Conservation (phyloP, 2,113 vertebrate species). For the Mionectes macconnelli region DNA sequence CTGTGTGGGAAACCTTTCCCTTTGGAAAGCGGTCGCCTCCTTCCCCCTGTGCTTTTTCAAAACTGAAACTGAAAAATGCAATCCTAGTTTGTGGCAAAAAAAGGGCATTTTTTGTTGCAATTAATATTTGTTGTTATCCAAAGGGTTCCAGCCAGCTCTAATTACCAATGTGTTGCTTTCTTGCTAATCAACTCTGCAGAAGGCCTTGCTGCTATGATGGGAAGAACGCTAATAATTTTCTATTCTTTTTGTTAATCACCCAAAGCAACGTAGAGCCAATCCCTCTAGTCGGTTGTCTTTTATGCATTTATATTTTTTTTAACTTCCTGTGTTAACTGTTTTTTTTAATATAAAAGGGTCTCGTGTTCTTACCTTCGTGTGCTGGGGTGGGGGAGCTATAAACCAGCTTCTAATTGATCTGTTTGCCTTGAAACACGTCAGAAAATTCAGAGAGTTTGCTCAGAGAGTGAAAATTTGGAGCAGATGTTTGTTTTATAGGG, state of each 20-base stretch:
- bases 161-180: background rate
- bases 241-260: conserved; percentile 10
- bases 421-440: conserved; percentile 23
- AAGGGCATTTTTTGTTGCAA: background rate
- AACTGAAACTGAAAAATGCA: background rate
- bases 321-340: conserved; percentile 2
- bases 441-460: conserved; percentile 38
- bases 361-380: background rate
- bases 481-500: conserved; percentile 62
- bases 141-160: background rate
- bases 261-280: background rate
- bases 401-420: conserved; percentile 6
- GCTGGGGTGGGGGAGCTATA: background rate
- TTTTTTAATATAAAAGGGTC: conserved; percentile 6
- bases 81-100: background rate
- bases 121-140: background rate
- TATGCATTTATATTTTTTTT: background rate
- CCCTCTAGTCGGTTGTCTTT: background rate
- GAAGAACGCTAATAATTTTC: conserved; percentile 17
- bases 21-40: background rate
- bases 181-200: background rate
- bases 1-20: background rate
- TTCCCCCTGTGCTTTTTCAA: background rate
- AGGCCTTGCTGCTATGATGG: background rate
- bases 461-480: conserved; percentile 45